Conservation (phyloP, 2,797 vertebrate genomes). For the Argyrosomus regius region DNA sequence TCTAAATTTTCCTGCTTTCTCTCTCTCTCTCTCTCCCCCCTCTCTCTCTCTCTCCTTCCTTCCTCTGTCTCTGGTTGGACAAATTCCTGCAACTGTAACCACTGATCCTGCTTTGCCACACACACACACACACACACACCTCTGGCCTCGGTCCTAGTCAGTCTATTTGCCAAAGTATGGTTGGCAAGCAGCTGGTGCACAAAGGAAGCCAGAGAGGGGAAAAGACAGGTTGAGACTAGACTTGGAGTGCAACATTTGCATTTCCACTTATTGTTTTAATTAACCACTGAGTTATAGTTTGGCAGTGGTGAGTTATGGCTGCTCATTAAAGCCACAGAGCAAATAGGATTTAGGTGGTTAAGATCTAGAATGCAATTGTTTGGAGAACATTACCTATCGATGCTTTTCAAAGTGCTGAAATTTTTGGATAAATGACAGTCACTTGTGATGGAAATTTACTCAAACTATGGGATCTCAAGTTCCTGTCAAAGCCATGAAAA, state of each 20-base stretch:
- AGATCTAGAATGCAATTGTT: conserved; percentile 14
- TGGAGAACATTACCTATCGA: background rate
- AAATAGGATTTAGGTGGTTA: conserved; percentile 30
- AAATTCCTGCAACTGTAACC: conserved; percentile 56
- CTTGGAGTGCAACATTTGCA: conserved; percentile 40
- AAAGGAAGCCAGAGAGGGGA: conserved; percentile 46
- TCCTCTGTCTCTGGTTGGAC: conserved; percentile 33
- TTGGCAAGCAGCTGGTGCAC: conserved; percentile 68
- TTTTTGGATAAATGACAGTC: conserved; percentile 7
- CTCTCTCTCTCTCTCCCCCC: conserved; percentile 15
- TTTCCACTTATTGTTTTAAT: conserved; percentile 52
- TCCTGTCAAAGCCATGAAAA: conserved; percentile 53
- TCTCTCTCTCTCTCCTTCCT: conserved; percentile 14
- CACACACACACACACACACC: conserved; percentile 15
- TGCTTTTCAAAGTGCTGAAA: background rate
- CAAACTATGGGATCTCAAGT: conserved; percentile 38
- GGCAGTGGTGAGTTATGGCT: background rate
- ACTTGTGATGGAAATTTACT: conserved; percentile 41
- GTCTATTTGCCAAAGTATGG: conserved; percentile 58
- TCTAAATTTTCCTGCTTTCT: conserved; percentile 53
- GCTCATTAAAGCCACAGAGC: conserved; percentile 20
- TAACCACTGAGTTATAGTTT: conserved; percentile 31
- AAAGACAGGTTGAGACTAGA: conserved; percentile 51
- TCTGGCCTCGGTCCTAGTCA: conserved; percentile 50
- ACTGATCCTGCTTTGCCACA: conserved; percentile 39